These are phyloP conservation scores for Mamestra brassicae DNA, from an alignment of 2,888 invertebrate genomes.

Conservation along the genomic window DNA sequence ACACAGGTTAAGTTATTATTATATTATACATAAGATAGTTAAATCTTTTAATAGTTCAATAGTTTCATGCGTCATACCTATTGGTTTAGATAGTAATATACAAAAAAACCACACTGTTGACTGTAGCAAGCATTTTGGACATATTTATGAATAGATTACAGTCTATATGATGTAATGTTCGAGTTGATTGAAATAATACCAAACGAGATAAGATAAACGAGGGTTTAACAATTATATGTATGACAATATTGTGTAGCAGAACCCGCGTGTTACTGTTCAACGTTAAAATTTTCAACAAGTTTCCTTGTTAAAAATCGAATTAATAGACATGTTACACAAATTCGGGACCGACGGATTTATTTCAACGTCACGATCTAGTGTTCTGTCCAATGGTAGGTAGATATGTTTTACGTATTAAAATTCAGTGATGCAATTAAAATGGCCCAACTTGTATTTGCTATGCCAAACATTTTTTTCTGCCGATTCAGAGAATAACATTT, in stretches of 20 bases:
- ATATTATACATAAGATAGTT: background rate
- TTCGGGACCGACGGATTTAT: constrained; percentile 47
- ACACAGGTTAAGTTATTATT: background rate
- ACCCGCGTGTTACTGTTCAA: constrained; percentile 35
- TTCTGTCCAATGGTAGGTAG: background rate
- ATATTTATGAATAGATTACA: constrained; percentile 51
- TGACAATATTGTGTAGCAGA: constrained; percentile 40
- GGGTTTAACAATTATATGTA: constrained; percentile 35
- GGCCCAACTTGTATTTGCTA: constrained; percentile 2
- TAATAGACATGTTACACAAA: constrained; percentile 36
- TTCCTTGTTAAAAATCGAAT: constrained; percentile 73
- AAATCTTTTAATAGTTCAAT: background rate
- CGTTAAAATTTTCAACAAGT: constrained; percentile 68
- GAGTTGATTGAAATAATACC: constrained; percentile 53
- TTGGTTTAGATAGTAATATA: background rate
- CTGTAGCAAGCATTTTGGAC: constrained; percentile 10
- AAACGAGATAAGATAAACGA: constrained; percentile 56
- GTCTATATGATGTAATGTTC: constrained; percentile 46
- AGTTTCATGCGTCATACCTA: background rate
- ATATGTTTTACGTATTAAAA: background rate
- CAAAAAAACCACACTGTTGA: constrained; percentile 23
- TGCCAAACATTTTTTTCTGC: background rate
- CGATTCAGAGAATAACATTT: background rate
- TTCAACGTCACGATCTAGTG: constrained; percentile 16
- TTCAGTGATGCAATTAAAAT: constrained; percentile 13